Conservation (phyloP, 2,797 vertebrate species). For the Zenarchopterus dispar region DNA sequence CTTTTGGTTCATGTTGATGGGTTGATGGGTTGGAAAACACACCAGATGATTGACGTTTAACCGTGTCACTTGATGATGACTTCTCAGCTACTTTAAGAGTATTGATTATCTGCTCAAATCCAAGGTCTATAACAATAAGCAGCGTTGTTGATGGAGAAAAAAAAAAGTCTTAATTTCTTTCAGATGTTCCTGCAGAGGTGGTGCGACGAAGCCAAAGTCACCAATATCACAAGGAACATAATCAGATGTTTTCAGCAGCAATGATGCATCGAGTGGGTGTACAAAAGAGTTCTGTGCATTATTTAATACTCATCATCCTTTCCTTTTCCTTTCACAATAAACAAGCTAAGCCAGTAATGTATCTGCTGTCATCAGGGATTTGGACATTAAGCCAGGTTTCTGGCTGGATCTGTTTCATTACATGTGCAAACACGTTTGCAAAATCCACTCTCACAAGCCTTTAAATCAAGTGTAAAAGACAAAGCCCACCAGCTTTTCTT, state of each 20-base stretch:
- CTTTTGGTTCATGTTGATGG: too few species aligned
- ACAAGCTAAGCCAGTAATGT: not conserved
- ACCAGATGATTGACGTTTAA: too few species aligned
- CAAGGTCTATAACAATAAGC: too few species aligned
- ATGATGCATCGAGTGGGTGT: not conserved
- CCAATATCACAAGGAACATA: not conserved
- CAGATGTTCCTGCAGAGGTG: not conserved
- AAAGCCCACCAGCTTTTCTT: not conserved
- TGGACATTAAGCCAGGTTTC: not conserved
- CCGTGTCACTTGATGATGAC: too few species aligned
- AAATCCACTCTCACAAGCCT: not conserved
- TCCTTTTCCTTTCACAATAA: not conserved
- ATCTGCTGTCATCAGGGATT: constrained; percentile 2
- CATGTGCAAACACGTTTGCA: constrained; percentile 2
- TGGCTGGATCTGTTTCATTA: not conserved
- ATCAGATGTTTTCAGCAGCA: not conserved
- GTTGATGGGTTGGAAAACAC: too few species aligned
- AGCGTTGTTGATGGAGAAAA: not conserved
- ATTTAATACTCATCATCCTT: not conserved
- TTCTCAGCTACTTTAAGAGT: too few species aligned
- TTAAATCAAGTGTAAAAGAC: not conserved
- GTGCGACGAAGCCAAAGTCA: not conserved
- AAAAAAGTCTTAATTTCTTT: not conserved
- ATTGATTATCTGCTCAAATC: too few species aligned
- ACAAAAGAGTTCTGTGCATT: not conserved